These are phyloP conservation scores for Panagrolaimus sp. DNA, from an alignment of 1,140 invertebrate species.

Conservation along the genomic window DNA sequence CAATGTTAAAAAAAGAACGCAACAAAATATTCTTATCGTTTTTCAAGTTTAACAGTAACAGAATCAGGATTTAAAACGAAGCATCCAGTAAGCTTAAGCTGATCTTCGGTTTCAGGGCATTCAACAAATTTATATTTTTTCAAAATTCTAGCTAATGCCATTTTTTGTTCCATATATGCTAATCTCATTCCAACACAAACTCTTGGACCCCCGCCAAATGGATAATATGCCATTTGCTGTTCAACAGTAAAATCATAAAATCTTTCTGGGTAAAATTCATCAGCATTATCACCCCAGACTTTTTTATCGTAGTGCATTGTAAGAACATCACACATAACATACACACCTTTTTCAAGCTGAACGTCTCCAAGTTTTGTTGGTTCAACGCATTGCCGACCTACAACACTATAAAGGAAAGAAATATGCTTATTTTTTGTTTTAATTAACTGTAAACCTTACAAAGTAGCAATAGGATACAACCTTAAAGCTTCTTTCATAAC, in stretches of 20 bases:
- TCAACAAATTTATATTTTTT: slow-evolving; percentile 33
- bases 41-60: slow-evolving; percentile 20
- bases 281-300: slow-evolving; percentile 57
- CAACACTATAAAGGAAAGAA: slow-evolving; percentile 18
- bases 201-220: slow-evolving; percentile 52
- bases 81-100: slow-evolving; percentile 31
- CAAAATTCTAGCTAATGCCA: slow-evolving; percentile 45
- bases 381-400: slow-evolving; percentile 24
- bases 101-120: slow-evolving; percentile 24
- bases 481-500: slow-evolving; percentile 48
- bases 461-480: slow-evolving; percentile 43
- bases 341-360: slow-evolving; percentile 28
- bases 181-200: slow-evolving; percentile 55
- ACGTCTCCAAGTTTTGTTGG: slow-evolving; percentile 28
- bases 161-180: slow-evolving; percentile 51
- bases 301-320: slow-evolving; percentile 25
- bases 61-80: slow-evolving; percentile 24
- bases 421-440: too few species aligned
- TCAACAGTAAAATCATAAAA: slow-evolving; percentile 22
- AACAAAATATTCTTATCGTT: too few species aligned
- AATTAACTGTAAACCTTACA: too few species aligned
- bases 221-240: slow-evolving; percentile 13
- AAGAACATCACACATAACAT: slow-evolving; percentile 17
- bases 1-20: too few species aligned
- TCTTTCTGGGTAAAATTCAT: slow-evolving; percentile 48